A percentile compares a stretch with the other conserved stretches of the same genome.
Conservation (phyloP, 2,797 vertebrate genomes). For the Coendou prehensilis region DNA sequence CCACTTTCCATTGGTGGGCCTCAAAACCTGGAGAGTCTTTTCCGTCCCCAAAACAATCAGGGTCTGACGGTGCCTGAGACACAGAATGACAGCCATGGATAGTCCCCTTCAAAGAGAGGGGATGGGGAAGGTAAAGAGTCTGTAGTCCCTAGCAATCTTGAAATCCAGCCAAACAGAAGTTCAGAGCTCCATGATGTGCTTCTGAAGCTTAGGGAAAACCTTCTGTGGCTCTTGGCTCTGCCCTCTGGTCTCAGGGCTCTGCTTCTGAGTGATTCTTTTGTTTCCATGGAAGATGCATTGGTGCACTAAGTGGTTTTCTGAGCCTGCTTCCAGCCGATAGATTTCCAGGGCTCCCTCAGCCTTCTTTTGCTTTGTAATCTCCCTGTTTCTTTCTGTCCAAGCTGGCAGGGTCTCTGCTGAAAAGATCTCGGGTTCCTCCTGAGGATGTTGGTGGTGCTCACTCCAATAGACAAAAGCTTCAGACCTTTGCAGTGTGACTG, state of each 20-base stretch:
- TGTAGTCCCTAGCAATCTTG: not conserved
- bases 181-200: not conserved
- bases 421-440: not conserved
- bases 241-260: not conserved
- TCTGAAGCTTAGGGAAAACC: not conserved
- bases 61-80: not conserved
- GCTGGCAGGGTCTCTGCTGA: not conserved
- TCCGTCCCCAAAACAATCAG: not conserved
- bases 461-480: not conserved
- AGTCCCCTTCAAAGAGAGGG: not conserved
- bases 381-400: not conserved
- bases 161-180: not conserved
- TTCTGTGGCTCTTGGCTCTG: not conserved
- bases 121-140: not conserved
- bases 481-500: not conserved
- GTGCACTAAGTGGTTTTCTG: not conserved
- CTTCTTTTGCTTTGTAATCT: not conserved
- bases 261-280: not conserved
- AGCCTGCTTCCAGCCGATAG: not conserved
- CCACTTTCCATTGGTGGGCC: not conserved
- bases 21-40: not conserved
- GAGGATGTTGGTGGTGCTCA: not conserved
- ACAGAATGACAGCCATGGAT: too few species aligned
- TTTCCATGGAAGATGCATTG: not conserved
- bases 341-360: not conserved